Conservation (phyloP, 2,113 vertebrate species). For the Hoplias malabaricus region DNA sequence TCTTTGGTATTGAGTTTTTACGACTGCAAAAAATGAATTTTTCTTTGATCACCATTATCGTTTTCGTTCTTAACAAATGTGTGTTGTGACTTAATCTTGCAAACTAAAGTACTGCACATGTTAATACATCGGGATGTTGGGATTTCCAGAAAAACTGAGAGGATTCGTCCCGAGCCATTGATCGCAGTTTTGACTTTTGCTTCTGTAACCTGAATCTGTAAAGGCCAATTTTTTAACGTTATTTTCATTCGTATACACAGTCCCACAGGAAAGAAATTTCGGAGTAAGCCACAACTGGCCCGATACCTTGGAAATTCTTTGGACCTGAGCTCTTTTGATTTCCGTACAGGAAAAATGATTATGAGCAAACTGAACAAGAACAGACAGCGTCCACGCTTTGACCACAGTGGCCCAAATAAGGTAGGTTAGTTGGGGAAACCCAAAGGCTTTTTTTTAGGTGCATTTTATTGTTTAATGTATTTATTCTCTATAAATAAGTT, state of each 20-base stretch:
- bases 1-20: no score
- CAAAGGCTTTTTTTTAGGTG: no score
- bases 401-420: slow-evolving; percentile 84
- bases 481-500: no score
- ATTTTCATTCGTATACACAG: slow-evolving; percentile 59
- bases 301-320: slow-evolving; percentile 84
- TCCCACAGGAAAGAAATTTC: slow-evolving; percentile 87
- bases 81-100: not conserved
- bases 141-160: not conserved
- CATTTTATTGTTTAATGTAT: no score
- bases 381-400: slow-evolving; percentile 85
- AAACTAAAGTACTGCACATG: no score
- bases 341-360: slow-evolving; percentile 84
- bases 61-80: not conserved
- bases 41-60: not conserved
- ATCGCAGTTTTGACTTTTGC: slow-evolving; percentile 28
- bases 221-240: not conserved
- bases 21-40: no score
- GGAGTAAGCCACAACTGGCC: slow-evolving; percentile 89
- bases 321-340: slow-evolving; percentile 85
- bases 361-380: slow-evolving; percentile 89
- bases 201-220: slow-evolving; percentile 69
- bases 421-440: slow-evolving; percentile 72
- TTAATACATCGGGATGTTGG: no score
- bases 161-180: not conserved